Evolutionary conservation across 2,113 vertebrate genomes (phyloP).

Genomic region (Hystrix cristata): DNA sequence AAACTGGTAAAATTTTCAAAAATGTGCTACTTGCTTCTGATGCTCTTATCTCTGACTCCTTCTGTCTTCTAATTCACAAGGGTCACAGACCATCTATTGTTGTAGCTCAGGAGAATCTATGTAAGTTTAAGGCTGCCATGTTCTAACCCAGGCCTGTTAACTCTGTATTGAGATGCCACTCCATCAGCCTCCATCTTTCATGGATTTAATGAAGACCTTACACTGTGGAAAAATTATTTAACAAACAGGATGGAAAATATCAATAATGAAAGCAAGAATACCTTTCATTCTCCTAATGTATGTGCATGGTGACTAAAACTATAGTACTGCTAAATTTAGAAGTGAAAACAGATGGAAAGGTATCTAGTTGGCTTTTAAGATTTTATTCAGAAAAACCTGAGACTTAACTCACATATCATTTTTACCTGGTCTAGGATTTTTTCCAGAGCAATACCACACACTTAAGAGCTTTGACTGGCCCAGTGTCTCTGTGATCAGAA

Average conservation of each 20-base stretch:
- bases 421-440: neutral
- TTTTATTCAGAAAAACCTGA: neutral
- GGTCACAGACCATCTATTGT: neutral
- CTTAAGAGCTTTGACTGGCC: neutral
- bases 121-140: neutral
- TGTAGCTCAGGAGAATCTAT: neutral
- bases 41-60: neutral
- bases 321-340: neutral
- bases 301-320: neutral
- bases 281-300: neutral
- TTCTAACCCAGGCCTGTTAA: neutral
- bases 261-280: conserved; percentile 11
- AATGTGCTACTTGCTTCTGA: neutral
- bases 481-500: neutral
- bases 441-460: neutral
- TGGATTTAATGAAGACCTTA: neutral
- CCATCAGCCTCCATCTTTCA: neutral
- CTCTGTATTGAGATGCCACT: neutral
- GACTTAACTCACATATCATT: neutral
- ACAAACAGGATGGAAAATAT: neutral
- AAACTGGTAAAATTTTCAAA: neutral
- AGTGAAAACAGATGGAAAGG: neutral
- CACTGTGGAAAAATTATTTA: neutral
- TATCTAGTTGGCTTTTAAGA: neutral
- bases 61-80: neutral